A percentile compares a stretch with the other conserved stretches of the same genome.
These are phyloP conservation scores for Akabosia matsudoensis DNA, from an alignment of 1,140 invertebrate genomes.

Conservation along the genomic window DNA sequence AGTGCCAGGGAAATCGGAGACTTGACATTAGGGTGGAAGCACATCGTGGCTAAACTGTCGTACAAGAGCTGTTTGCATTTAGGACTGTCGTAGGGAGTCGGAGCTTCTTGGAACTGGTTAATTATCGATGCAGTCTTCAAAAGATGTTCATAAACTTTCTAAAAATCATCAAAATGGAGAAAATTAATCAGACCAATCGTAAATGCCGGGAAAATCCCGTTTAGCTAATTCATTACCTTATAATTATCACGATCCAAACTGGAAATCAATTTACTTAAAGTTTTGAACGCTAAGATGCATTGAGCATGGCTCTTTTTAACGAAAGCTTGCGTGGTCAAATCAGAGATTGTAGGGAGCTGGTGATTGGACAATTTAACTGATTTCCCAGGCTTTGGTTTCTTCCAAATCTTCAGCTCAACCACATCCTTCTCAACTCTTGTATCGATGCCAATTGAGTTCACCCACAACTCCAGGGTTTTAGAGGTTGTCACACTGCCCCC, in stretches of 20 bases:
- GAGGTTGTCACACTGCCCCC: neutral
- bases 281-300: conserved; percentile 9
- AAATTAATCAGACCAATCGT: neutral
- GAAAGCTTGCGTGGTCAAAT: neutral
- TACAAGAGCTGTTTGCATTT: conserved; percentile 17
- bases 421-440: conserved; percentile 29
- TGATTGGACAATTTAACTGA: neutral
- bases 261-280: conserved; percentile 24
- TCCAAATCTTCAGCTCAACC: neutral
- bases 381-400: conserved; percentile 11
- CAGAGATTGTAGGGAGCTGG: neutral
- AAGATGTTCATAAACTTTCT: conserved; percentile 23
- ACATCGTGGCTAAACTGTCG: conserved; percentile 7
- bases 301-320: neutral
- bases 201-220: too few species aligned
- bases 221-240: too few species aligned
- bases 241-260: conserved; percentile 7
- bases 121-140: conserved; percentile 21
- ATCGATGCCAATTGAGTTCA: neutral
- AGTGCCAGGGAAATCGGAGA: conserved; percentile 21
- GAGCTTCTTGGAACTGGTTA: neutral
- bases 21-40: conserved; percentile 26
- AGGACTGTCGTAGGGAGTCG: conserved; percentile 21
- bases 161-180: conserved; percentile 1
- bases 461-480: neutral